A percentile compares a stretch with the other conserved stretches of the same genome.
Conservation (phyloP, 2,113 vertebrate species). For the Anarrhichthys ocellatus region DNA sequence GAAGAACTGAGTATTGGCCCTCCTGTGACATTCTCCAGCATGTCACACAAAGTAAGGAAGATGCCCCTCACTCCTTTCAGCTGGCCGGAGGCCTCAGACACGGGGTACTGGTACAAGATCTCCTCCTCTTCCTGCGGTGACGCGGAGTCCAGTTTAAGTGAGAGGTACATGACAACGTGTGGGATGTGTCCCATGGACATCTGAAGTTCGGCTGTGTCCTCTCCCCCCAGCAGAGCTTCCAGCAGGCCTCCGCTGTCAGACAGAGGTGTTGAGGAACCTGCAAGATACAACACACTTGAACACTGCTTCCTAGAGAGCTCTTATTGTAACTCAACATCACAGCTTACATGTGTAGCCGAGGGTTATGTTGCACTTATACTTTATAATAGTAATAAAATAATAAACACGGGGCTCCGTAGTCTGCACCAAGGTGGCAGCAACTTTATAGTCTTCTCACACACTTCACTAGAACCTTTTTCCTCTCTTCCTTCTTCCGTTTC, state of each 20-base stretch:
- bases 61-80: slow-evolving; percentile 94
- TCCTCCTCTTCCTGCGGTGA: slow-evolving; percentile 92
- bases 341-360: no score
- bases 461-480: no score
- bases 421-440: no score
- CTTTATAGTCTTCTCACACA: no score
- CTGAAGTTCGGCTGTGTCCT: slow-evolving; percentile 82
- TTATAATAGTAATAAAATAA: no score
- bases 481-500: no score
- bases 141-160: slow-evolving; percentile 89
- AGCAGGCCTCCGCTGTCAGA: slow-evolving; percentile 84
- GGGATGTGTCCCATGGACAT: slow-evolving; percentile 84
- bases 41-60: slow-evolving; percentile 96
- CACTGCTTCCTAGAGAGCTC: no score
- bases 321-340: no score
- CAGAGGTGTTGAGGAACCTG: slow-evolving; percentile 65
- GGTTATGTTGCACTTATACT: no score
- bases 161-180: slow-evolving; percentile 92
- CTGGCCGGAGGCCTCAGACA: slow-evolving; percentile 90
- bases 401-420: no score
- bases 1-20: slow-evolving; percentile 92
- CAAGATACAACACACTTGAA: slow-evolving; percentile 45
- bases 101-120: slow-evolving; percentile 94
- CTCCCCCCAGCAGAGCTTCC: slow-evolving; percentile 90
- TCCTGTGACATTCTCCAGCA: slow-evolving; percentile 94